These are phyloP conservation scores for Dasypogon diadema DNA, from an alignment of 2,888 invertebrate species.

Conservation along the genomic window DNA sequence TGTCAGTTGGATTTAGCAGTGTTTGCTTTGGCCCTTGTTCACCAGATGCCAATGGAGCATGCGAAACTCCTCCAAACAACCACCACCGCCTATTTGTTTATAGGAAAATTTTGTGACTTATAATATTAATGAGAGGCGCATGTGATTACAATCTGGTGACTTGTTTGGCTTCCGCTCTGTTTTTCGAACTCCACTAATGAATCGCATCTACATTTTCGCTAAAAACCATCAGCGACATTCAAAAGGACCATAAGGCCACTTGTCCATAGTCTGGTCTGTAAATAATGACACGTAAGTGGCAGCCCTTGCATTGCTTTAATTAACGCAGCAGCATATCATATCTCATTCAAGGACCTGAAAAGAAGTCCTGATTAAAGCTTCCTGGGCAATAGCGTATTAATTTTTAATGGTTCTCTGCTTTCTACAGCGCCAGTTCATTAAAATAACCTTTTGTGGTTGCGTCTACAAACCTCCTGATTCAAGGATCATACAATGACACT, in stretches of 20 bases:
- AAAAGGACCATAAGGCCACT: background rate
- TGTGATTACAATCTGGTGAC: too few species aligned
- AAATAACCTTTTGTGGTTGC: slow-evolving; percentile 42
- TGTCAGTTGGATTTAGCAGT: too few species aligned
- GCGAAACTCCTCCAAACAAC: too few species aligned
- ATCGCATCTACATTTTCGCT: too few species aligned
- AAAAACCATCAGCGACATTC: too few species aligned
- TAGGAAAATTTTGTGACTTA: too few species aligned
- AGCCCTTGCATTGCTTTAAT: slow-evolving; percentile 24
- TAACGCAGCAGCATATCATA: slow-evolving; percentile 45
- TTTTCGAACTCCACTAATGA: too few species aligned
- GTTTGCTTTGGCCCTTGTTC: too few species aligned
- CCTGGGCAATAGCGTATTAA: slow-evolving; percentile 33
- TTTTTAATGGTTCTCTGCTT: slow-evolving; percentile 30
- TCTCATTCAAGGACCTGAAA: slow-evolving; percentile 7
- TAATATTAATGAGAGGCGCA: too few species aligned
- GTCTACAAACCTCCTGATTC: slow-evolving; percentile 26
- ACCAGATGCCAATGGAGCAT: too few species aligned
- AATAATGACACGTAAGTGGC: slow-evolving; percentile 20
- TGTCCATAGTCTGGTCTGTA: background rate
- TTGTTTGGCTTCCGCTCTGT: too few species aligned
- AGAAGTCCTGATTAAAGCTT: slow-evolving; percentile 12
- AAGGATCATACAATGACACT: slow-evolving; percentile 18
- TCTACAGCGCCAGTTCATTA: slow-evolving; percentile 33
- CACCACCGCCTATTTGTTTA: too few species aligned